A percentile compares a stretch with the other conserved stretches of the same genome.
phyloP scores from a whole-genome alignment of 2,888 invertebrate species.

The Tridacna gigas region DNA sequence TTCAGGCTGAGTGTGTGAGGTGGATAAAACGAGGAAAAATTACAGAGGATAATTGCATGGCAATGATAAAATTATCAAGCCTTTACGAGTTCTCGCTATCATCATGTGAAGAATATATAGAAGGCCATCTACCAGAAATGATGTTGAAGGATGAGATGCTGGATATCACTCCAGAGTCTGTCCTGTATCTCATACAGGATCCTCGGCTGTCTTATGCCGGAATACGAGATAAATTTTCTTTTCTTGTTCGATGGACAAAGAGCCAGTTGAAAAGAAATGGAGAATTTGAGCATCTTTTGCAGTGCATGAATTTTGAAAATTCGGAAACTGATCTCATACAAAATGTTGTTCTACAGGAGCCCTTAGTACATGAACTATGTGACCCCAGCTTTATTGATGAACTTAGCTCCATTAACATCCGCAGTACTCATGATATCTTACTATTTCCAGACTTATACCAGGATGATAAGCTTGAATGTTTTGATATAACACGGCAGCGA shows the following conservation, averaged over 20 bases:
- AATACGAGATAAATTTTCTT: constrained; percentile 15
- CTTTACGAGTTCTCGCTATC: constrained; percentile 31
- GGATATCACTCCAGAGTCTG: constrained; percentile 30
- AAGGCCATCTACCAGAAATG: constrained; percentile 22
- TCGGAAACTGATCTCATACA: neutral
- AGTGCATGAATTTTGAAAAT: constrained; percentile 17
- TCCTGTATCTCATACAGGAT: constrained; percentile 33
- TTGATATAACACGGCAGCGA: neutral
- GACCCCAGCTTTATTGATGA: neutral
- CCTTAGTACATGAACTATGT: neutral
- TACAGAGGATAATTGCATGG: constrained; percentile 30
- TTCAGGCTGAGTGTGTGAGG: constrained; percentile 31
- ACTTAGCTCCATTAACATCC: neutral
- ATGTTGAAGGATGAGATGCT: neutral
- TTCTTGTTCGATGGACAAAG: constrained; percentile 32
- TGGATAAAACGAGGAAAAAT: constrained; percentile 19
- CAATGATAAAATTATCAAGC: constrained; percentile 28
- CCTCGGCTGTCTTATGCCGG: constrained; percentile 17
- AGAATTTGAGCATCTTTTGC: neutral
- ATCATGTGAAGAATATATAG: constrained; percentile 16
- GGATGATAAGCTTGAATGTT: neutral
- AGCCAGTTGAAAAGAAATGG: neutral
- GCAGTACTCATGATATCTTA: neutral
- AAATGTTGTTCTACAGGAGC: constrained; percentile 15
- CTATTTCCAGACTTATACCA: neutral